These are phyloP conservation scores for Peromyscus attwateri DNA, from an alignment of 2,797 vertebrate genomes.

Conservation along the genomic window DNA sequence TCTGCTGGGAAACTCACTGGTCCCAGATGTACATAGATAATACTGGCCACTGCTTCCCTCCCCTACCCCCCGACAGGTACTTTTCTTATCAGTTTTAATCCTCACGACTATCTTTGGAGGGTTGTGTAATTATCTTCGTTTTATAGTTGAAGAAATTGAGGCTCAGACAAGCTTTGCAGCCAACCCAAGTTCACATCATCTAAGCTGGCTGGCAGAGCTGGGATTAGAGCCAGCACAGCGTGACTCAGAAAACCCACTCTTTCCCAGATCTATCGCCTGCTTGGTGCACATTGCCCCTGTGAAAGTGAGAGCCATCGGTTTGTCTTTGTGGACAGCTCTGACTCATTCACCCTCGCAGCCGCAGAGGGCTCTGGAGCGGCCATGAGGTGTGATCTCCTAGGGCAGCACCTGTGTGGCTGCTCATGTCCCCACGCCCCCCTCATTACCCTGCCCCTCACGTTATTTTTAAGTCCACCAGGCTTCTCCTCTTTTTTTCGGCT, in stretches of 20 bases:
- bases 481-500: not conserved
- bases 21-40: not conserved
- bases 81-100: not conserved
- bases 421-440: not conserved
- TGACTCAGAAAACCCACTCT: conserved; percentile 37
- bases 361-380: not conserved
- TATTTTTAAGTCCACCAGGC: not conserved
- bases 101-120: not conserved
- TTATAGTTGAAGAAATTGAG: not conserved
- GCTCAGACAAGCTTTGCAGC: not conserved
- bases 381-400: not conserved
- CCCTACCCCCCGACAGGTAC: not conserved
- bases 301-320: not conserved
- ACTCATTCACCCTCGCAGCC: not conserved
- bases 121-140: not conserved
- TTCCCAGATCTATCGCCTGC: not conserved
- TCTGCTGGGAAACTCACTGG: not conserved
- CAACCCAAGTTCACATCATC: not conserved
- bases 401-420: not conserved
- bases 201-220: conserved; percentile 11
- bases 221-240: not conserved
- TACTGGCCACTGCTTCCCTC: not conserved
- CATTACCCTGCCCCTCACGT: not conserved
- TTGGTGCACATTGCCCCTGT: not conserved
- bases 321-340: not conserved